Evolutionary conservation across 2,888 invertebrate species (phyloP).

Genomic region (Mimachlamys varia): DNA sequence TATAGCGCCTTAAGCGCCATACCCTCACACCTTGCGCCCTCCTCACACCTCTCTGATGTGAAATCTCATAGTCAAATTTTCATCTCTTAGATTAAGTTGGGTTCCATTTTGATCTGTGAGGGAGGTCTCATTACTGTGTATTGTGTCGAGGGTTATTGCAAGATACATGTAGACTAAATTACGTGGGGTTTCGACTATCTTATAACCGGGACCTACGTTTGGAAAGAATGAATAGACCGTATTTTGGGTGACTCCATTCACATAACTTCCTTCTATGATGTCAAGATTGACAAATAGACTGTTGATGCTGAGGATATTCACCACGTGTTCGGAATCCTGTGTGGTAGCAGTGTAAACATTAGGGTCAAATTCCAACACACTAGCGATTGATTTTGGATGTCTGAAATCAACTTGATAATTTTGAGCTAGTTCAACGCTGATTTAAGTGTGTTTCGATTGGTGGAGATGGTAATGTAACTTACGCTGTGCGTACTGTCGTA

Average conservation of each 20-base stretch:
- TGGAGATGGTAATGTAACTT: too few species aligned
- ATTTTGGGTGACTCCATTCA: neutral
- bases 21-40: too few species aligned
- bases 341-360: too few species aligned
- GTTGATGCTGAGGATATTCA: neutral
- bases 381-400: too few species aligned
- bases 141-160: neutral
- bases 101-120: neutral
- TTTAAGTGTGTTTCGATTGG: too few species aligned
- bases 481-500: too few species aligned
- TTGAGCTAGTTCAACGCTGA: too few species aligned
- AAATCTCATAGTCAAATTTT: conserved; percentile 17
- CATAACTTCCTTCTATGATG: conserved; percentile 17
- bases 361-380: too few species aligned
- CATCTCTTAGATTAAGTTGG: neutral
- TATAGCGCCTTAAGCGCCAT: too few species aligned
- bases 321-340: too few species aligned
- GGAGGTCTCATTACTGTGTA: neutral
- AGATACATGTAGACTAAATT: conserved; percentile 32
- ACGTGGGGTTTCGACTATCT: too few species aligned
- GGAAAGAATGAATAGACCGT: conserved; percentile 5
- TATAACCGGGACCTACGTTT: neutral
- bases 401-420: too few species aligned
- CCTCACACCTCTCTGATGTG: conserved; percentile 19
- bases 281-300: neutral